A percentile compares a stretch with the other conserved stretches of the same genome.
phyloP scores from a whole-genome alignment of 2,797 vertebrate species.

The Eidolon dupreanum region DNA sequence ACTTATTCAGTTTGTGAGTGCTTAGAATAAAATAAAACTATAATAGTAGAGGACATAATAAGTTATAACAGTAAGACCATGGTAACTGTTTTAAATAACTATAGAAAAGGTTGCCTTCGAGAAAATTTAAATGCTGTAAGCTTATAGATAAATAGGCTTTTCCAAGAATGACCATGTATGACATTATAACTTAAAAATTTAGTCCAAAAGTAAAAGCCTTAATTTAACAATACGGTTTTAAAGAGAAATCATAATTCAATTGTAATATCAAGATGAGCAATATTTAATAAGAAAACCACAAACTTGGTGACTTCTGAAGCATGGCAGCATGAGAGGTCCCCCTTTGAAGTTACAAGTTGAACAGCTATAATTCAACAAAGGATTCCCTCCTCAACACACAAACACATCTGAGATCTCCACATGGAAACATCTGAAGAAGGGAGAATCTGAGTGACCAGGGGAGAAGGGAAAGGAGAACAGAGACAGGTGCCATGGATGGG shows the following conservation, averaged over 20 bases:
- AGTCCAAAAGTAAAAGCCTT: not conserved
- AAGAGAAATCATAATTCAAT: conserved; percentile 30
- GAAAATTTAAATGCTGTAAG: not conserved
- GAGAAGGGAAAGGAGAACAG: too few species aligned
- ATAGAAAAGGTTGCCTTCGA: conserved; percentile 2
- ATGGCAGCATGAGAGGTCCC: too few species aligned
- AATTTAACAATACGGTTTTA: not conserved
- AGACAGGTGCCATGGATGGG: too few species aligned
- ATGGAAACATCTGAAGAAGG: too few species aligned
- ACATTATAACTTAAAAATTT: conserved; percentile 16
- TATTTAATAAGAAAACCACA: conserved; percentile 3
- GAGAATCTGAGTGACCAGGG: too few species aligned
- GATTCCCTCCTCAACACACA: too few species aligned
- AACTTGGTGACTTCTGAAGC: not conserved
- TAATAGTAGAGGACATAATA: not conserved
- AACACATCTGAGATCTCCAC: too few species aligned
- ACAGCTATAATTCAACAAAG: too few species aligned
- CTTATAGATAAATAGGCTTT: conserved; percentile 20
- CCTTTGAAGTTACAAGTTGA: too few species aligned
- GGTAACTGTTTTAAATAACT: conserved; percentile 27
- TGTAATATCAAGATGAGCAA: conserved; percentile 15
- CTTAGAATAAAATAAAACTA: conserved; percentile 41
- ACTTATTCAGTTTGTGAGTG: not conserved
- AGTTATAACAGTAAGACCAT: not conserved
- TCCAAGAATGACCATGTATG: not conserved